Evolutionary conservation across 1,140 invertebrate genomes (phyloP).

Genomic region (Musca domestica): DNA sequence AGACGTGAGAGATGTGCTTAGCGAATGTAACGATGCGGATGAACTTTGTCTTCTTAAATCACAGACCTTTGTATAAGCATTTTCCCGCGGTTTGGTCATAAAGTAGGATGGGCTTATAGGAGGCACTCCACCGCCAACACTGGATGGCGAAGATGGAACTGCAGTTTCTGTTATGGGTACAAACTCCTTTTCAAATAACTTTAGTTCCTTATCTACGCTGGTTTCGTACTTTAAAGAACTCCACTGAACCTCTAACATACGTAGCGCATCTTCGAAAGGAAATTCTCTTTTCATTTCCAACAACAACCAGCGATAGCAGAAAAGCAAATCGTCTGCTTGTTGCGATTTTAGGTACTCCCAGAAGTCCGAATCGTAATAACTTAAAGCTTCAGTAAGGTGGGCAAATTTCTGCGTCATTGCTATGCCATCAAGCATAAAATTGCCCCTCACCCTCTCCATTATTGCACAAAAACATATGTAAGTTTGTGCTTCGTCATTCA

Average conservation of each 20-base stretch:
- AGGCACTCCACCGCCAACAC: slow-evolving; percentile 47
- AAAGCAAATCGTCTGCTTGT: slow-evolving; percentile 88
- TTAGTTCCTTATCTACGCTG: slow-evolving; percentile 66
- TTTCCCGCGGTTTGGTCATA: slow-evolving; percentile 74
- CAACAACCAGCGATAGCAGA: slow-evolving; percentile 95
- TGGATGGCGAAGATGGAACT: slow-evolving; percentile 41
- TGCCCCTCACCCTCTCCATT: slow-evolving; percentile 83
- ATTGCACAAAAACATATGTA: slow-evolving; percentile 96
- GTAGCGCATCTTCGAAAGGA: slow-evolving; percentile 90
- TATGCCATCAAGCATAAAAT: slow-evolving; percentile 89
- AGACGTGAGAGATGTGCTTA: slow-evolving; percentile 40
- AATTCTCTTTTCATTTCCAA: slow-evolving; percentile 97
- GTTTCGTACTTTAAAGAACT: slow-evolving; percentile 83
- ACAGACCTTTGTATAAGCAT: slow-evolving; percentile 81
- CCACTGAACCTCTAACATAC: slow-evolving; percentile 96
- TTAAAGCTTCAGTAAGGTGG: slow-evolving; percentile 84
- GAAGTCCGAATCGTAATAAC: slow-evolving; percentile 89
- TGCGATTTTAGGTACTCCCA: slow-evolving; percentile 86
- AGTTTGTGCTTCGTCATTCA: slow-evolving; percentile 94
- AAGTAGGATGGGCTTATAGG: slow-evolving; percentile 66
- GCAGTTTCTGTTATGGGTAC: slow-evolving; percentile 38
- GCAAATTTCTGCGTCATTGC: slow-evolving; percentile 95
- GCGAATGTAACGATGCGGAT: slow-evolving; percentile 62
- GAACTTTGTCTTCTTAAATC: slow-evolving; percentile 78
- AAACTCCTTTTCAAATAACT: slow-evolving; percentile 67